Percentiles rank a stretch among this genome's conserved stretches.
Evolutionary conservation across 2,797 vertebrate genomes (phyloP).

Genomic region (Melanotaenia trifasciata): DNA sequence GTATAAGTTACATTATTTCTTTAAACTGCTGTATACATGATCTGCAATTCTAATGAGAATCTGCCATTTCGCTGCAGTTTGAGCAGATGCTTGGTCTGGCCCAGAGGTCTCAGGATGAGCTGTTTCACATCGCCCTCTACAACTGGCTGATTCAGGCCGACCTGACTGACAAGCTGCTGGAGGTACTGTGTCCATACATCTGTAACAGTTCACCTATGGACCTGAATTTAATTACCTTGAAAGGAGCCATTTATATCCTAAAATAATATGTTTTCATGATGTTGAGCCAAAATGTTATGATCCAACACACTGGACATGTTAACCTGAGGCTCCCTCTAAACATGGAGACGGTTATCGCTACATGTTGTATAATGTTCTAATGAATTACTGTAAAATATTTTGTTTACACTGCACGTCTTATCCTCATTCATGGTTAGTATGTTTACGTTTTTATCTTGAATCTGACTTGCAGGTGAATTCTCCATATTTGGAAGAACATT

Average conservation of each 20-base stretch:
- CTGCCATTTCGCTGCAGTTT: constrained; percentile 81
- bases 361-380: background rate
- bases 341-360: too few species aligned
- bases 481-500: constrained; percentile 93
- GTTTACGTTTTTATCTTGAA: background rate
- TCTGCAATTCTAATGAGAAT: constrained; percentile 31
- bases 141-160: constrained; percentile 98
- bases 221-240: background rate
- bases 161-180: constrained; percentile 93
- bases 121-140: constrained; percentile 97
- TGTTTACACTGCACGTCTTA: background rate
- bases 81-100: constrained; percentile 95
- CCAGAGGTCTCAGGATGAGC: constrained; percentile 94
- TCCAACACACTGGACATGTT: background rate
- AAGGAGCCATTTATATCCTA: background rate
- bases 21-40: background rate
- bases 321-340: background rate
- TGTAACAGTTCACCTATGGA: background rate
- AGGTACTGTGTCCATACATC: constrained; percentile 81
- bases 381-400: background rate
- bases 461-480: constrained; percentile 88
- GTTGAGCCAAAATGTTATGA: background rate
- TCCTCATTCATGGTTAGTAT: background rate
- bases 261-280: background rate
- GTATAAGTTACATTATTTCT: constrained; percentile 44